phyloP scores from a whole-genome alignment of 2,888 invertebrate genomes.

The Hoplodrina ambigua region DNA sequence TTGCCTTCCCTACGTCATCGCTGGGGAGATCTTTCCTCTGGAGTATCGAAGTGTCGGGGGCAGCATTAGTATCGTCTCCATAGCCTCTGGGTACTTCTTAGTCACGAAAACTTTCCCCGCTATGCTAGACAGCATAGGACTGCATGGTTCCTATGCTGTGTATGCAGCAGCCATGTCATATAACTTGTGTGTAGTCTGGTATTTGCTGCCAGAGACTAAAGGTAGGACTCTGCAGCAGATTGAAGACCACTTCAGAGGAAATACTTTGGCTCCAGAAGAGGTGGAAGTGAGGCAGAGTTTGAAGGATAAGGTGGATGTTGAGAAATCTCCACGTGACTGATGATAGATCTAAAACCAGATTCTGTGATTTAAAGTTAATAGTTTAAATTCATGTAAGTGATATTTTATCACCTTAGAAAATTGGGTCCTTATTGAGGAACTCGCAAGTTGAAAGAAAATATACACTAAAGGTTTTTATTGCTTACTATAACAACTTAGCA shows the following conservation, averaged over 20 bases:
- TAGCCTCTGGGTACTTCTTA: slow-evolving; percentile 89
- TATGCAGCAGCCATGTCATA: slow-evolving; percentile 88
- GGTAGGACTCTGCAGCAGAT: slow-evolving; percentile 92
- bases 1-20: slow-evolving; percentile 92
- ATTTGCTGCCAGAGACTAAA: slow-evolving; percentile 92
- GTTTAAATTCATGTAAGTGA: background rate
- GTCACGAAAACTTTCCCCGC: slow-evolving; percentile 91
- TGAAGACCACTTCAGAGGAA: slow-evolving; percentile 87
- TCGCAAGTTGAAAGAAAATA: too few relatives aligned
- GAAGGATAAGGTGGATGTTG: slow-evolving; percentile 53
- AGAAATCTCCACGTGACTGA: slow-evolving; percentile 44
- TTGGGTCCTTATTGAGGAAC: background rate
- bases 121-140: slow-evolving; percentile 84
- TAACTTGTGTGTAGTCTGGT: slow-evolving; percentile 85
- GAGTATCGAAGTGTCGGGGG: slow-evolving; percentile 90
- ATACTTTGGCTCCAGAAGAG: slow-evolving; percentile 63
- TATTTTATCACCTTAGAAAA: background rate
- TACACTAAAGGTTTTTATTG: too few relatives aligned
- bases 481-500: too few relatives aligned
- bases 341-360: slow-evolving; percentile 15
- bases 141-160: slow-evolving; percentile 87
- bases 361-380: slow-evolving; percentile 40
- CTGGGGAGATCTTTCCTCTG: slow-evolving; percentile 92
- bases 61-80: slow-evolving; percentile 89
- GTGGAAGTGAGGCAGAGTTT: slow-evolving; percentile 55